Evolutionary conservation across 1,140 invertebrate genomes (phyloP), one percentile per base, ranked within the genome.

Genomic region (Adoxophyes honmai): DNA sequence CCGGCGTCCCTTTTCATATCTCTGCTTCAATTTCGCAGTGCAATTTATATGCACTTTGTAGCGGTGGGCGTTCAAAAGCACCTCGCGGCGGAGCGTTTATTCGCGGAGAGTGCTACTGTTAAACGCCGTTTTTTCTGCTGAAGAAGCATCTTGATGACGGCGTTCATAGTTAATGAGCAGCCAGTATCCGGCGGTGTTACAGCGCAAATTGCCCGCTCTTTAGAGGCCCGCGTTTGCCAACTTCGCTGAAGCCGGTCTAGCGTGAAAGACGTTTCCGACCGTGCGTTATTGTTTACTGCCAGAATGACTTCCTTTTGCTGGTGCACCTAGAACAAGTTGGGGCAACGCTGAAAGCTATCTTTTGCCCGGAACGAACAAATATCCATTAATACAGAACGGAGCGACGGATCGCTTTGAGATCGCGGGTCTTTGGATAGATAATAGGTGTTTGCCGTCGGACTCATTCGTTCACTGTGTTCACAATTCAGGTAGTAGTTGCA

Each of bases 1-100:
- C 48, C 63, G 52, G 28, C 33, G 52, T 55, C 76, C 71, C 70
- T 56, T 85, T 87, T 84, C 76, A 79, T 73, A 80, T 78, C 75
- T 75, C 70, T 75, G 78, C 64, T 88, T 81, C 80, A 85, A 85
- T 79, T 86, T 81, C 68, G 62, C 70, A 60, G 66, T 54, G 78
- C 82, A 86, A 86, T 88, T 88, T 88, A 88, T 86, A 88, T 88
- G 85, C 85, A 85, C 85, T 88, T 86, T 86, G 82, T 79, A 66
- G 70, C 68, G 62, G 70, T 75, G 65, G 68, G 51, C 68, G 66
- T 57, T 83, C 74, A 80, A 83, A 86, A 84, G 79, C 73, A 70
- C 69, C 68, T 76, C 70, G 57, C 42, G 21, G 16, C 59, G 57
- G 61, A 62, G 60, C 72, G 71, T 79, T 87, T 81, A 81, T 78